A percentile compares a stretch with the other conserved stretches of the same genome.
phyloP scores from a whole-genome alignment of 2,888 invertebrate genomes.

The Horisme vitalbata region DNA sequence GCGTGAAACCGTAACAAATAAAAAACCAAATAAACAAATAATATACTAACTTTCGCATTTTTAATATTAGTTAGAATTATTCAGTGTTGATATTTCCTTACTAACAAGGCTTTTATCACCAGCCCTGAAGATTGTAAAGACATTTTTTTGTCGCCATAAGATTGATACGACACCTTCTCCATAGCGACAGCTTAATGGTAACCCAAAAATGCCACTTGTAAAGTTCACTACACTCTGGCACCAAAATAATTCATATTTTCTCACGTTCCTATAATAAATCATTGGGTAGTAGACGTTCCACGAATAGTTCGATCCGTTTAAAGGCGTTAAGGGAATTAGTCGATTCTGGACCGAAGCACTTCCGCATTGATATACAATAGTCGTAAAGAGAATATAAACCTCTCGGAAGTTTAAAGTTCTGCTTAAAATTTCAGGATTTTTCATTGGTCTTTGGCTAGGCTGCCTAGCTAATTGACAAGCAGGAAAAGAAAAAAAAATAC shows the following conservation, averaged over 20 bases:
- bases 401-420: slow-evolving; percentile 3
- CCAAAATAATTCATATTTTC: slow-evolving; percentile 59
- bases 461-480: too few relatives aligned
- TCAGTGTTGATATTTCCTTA: background rate
- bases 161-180: slow-evolving; percentile 21
- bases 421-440: slow-evolving; percentile 1
- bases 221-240: slow-evolving; percentile 36
- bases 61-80: too few relatives aligned
- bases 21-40: too few relatives aligned
- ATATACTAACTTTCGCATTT: too few relatives aligned
- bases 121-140: background rate
- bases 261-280: slow-evolving; percentile 67
- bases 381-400: slow-evolving; percentile 20
- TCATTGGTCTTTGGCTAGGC: too few relatives aligned
- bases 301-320: slow-evolving; percentile 68
- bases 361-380: slow-evolving; percentile 53
- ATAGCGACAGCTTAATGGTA: slow-evolving; percentile 15
- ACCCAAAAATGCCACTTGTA: slow-evolving; percentile 17
- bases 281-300: slow-evolving; percentile 62
- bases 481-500: too few relatives aligned
- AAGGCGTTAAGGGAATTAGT: slow-evolving; percentile 65
- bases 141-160: slow-evolving; percentile 16
- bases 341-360: slow-evolving; percentile 54
- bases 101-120: slow-evolving; percentile 12
- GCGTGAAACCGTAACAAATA: too few relatives aligned